These are phyloP conservation scores for Vesta saturnalis DNA, from an alignment of 2,888 invertebrate genomes.

Conservation along the genomic window DNA sequence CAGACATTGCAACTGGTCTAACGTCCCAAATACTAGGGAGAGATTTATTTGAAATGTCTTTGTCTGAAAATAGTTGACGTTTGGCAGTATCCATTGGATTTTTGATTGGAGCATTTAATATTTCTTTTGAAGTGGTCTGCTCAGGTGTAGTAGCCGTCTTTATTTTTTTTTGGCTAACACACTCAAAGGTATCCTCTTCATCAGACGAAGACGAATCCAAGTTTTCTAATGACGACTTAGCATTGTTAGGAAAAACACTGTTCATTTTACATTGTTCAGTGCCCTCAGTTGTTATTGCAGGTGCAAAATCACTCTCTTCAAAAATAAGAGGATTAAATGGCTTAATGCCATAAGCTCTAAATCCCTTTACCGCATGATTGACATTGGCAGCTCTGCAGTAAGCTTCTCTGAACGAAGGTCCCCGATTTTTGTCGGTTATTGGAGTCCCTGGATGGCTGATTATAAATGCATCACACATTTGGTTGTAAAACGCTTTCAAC, in stretches of 20 bases:
- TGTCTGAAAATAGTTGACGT: not conserved
- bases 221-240: not conserved
- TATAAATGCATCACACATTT: too few relatives aligned
- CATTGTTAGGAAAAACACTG: not conserved
- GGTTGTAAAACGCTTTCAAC: not conserved
- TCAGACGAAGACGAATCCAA: not conserved
- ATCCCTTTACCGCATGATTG: not conserved
- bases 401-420: too few relatives aligned
- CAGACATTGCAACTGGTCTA: not conserved
- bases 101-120: too few relatives aligned
- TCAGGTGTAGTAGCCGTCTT: not conserved
- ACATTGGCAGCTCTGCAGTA: not conserved
- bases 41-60: not conserved
- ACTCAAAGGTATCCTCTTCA: not conserved
- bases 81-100: not conserved
- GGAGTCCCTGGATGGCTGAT: too few relatives aligned
- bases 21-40: too few relatives aligned
- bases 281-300: not conserved
- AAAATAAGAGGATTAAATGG: too few relatives aligned
- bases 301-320: not conserved
- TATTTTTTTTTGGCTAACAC: not conserved
- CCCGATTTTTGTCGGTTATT: not conserved
- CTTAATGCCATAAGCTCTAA: not conserved
- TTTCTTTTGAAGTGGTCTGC: not conserved
- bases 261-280: not conserved